phyloP scores from a whole-genome alignment of 2,888 invertebrate genomes.

The Bombylius discolor region DNA sequence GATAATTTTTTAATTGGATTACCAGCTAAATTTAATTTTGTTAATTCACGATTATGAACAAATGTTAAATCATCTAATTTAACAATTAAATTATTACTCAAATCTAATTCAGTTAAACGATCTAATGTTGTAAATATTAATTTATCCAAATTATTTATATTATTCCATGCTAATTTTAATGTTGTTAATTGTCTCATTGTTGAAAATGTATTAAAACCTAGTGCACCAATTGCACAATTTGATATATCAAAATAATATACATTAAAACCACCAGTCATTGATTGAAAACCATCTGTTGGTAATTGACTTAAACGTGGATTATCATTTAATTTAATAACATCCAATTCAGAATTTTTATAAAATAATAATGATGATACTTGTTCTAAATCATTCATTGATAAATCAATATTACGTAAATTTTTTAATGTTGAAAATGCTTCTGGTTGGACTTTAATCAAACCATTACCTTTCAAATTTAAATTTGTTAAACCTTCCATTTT shows the following conservation, averaged over 20 bases:
- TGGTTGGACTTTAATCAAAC: conserved; percentile 51
- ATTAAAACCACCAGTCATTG: conserved; percentile 46
- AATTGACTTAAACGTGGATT: conserved; percentile 54
- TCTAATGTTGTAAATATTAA: conserved; percentile 44
- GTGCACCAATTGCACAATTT: conserved; percentile 52
- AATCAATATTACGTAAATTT: conserved; percentile 55
- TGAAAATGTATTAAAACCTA: conserved; percentile 51
- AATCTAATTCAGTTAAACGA: conserved; percentile 53
- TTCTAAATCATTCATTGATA: conserved; percentile 58
- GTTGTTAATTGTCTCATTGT: conserved; percentile 57
- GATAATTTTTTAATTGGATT: conserved; percentile 57
- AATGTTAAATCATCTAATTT: conserved; percentile 50
- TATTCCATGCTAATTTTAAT: conserved; percentile 55
- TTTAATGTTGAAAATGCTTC: conserved; percentile 54
- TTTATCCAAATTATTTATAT: conserved; percentile 42
- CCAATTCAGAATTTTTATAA: conserved; percentile 52
- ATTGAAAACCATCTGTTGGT: conserved; percentile 52
- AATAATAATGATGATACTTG: conserved; percentile 55
- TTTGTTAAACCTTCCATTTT: conserved; percentile 50
- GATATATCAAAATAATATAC: conserved; percentile 60
- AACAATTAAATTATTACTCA: conserved; percentile 55
- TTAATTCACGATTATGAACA: conserved; percentile 50
- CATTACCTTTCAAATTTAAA: conserved; percentile 56
- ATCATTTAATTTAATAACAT: conserved; percentile 55
- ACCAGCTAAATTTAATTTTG: conserved; percentile 51